Base-by-base conservation (phyloP, 2,888 invertebrate genomes). In the Ormyrus pomaceus region DNA sequence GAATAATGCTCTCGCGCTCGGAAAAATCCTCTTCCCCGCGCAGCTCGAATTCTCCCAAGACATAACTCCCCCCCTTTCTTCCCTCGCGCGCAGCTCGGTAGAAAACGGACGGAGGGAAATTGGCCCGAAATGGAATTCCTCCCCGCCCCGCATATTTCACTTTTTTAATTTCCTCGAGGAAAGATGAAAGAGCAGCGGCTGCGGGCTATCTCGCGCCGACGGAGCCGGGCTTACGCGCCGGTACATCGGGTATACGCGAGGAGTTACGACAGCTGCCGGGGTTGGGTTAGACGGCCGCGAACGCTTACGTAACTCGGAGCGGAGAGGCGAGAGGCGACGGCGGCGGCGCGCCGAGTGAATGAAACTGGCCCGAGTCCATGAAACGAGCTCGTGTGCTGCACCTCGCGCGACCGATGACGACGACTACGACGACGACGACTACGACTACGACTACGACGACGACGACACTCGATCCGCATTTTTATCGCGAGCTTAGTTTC, bases 321-420 rank as follows among this genome's bases (percentile, higher is more conserved):
- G 59, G 34, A 77, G 80, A 68, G 59, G 6, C 8, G 10, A n/a
- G 19, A 13, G 53, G 2, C 4, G 61, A 34, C 5, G n/a, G 66
- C 51, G n/a, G 59, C 53, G 55, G 19, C 77, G 78, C 72, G 83
- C 72, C 84, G 84, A 86, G 83, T 85, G 86, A 87, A 88, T 87
- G 87, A 88, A 88, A 87, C 87, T 87, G 87, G 85, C 86, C 83
- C 82, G 84, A 85, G 85, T 87, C 87, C 86, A 87, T 83, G 79
- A 85, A 84, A 83, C 80, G 80, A 80, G 82, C 81, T 59, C 5
- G 6, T 2, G 9, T 6, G 2, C 11, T 6, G 11, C 53, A 4
- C 65, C 51, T 19, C 10, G 34, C 13, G 10, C 6, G 48, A 64
- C 48, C 19, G n/a, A 8, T 50, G 5, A 2, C 34, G 34, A 34